These are phyloP conservation scores for Anastrepha obliqua DNA, from an alignment of 1,140 invertebrate species.

Conservation along the genomic window DNA sequence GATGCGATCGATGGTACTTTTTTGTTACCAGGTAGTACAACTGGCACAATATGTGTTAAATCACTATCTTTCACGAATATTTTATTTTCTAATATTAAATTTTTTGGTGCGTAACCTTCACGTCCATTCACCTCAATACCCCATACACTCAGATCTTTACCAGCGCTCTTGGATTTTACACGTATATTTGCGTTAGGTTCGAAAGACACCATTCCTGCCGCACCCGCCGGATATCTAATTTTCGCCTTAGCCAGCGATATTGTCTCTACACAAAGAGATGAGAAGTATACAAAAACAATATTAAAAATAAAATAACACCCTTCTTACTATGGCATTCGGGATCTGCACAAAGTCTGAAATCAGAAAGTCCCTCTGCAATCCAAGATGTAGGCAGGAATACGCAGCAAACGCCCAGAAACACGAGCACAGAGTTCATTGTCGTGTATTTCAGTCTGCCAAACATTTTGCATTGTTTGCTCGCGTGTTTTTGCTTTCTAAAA, in stretches of 20 bases:
- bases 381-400: background rate
- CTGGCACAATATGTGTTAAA: constrained; percentile 63
- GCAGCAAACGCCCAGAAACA: constrained; percentile 21
- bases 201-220: constrained; percentile 80
- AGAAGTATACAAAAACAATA: background rate
- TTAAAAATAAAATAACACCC: too few relatives aligned
- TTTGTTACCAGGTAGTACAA: constrained; percentile 14
- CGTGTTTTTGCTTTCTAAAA: background rate
- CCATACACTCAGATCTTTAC: constrained; percentile 81
- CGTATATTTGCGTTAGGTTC: constrained; percentile 78
- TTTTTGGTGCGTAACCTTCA: constrained; percentile 81
- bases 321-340: constrained; percentile 78
- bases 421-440: constrained; percentile 11
- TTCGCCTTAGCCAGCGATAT: constrained; percentile 80
- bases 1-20: background rate
- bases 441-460: constrained; percentile 16
- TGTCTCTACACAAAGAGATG: constrained; percentile 75
- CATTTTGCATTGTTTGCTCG: constrained; percentile 27
- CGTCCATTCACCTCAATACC: constrained; percentile 82
- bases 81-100: constrained; percentile 73
- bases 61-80: constrained; percentile 59
- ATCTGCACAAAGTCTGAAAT: constrained; percentile 77
- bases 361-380: constrained; percentile 15
- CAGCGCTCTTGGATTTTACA: constrained; percentile 84
- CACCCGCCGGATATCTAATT: constrained; percentile 77